Evolutionary conservation across 2,888 invertebrate species (phyloP).

Genomic region (Aphodius sticticus): DNA sequence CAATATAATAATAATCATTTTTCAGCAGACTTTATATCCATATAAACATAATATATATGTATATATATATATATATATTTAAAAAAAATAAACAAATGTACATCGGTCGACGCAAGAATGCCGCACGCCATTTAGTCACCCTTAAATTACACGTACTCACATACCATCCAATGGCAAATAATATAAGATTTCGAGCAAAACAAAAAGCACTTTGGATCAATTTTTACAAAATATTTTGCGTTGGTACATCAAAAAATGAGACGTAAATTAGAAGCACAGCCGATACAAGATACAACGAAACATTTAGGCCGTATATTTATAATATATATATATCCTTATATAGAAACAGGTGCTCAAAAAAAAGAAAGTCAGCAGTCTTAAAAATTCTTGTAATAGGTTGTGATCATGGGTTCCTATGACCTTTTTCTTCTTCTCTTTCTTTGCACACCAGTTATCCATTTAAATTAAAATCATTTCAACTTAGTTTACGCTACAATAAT

Average conservation of each 20-base stretch:
- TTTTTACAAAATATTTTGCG: background rate
- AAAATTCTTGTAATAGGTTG: background rate
- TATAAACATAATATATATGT: slow-evolving; percentile 7
- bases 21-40: slow-evolving; percentile 20
- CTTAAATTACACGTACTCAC: slow-evolving; percentile 8
- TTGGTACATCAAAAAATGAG: background rate
- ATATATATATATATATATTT: too few species aligned
- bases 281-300: background rate
- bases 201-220: slow-evolving; percentile 19
- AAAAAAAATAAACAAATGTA: slow-evolving; percentile 20
- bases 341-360: background rate
- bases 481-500: background rate
- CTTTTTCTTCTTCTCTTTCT: background rate
- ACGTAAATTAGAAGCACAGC: background rate
- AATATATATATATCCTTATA: background rate
- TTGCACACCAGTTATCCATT: background rate
- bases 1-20: slow-evolving; percentile 20
- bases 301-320: background rate
- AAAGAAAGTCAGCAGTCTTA: background rate
- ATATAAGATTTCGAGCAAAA: background rate
- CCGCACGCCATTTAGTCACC: slow-evolving; percentile 17
- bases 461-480: background rate
- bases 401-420: background rate
- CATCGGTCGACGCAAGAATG: slow-evolving; percentile 7
- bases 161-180: slow-evolving; percentile 14